These are phyloP conservation scores for Theristicus caerulescens DNA, from an alignment of 2,113 vertebrate species.

Conservation along the genomic window DNA sequence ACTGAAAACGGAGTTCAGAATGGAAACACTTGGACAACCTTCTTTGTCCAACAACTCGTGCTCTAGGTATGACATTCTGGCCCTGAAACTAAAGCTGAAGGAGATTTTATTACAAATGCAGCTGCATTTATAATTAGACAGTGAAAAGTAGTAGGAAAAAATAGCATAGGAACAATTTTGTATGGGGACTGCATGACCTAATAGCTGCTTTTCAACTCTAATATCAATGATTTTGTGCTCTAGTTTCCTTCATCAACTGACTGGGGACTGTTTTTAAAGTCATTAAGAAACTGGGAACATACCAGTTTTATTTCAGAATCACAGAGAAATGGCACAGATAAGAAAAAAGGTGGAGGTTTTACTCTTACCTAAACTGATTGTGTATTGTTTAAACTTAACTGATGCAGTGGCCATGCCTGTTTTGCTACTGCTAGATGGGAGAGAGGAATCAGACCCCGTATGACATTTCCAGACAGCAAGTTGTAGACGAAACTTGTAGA, in stretches of 20 bases:
- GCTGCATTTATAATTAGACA: slow-evolving; percentile 56
- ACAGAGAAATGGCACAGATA: neutral
- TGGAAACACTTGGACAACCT: neutral
- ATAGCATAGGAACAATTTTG: slow-evolving; percentile 38
- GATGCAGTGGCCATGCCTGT: neutral
- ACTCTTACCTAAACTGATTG: neutral
- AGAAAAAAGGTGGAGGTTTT: neutral
- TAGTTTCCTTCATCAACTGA: slow-evolving; percentile 7
- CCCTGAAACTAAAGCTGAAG: slow-evolving; percentile 19
- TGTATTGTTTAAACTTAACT: neutral
- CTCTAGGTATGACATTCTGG: slow-evolving; percentile 1
- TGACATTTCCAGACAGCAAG: slow-evolving; percentile 51
- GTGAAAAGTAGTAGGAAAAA: slow-evolving; percentile 46
- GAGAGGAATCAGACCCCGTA: neutral
- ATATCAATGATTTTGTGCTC: slow-evolving; percentile 16
- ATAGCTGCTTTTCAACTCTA: slow-evolving; percentile 28
- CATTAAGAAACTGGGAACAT: neutral
- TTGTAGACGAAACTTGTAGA: neutral
- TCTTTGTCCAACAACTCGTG: neutral
- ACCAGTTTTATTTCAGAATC: neutral
- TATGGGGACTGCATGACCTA: slow-evolving; percentile 5
- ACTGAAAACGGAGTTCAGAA: neutral
- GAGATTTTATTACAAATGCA: slow-evolving; percentile 47
- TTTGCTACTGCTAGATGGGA: neutral
- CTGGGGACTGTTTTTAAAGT: slow-evolving; percentile 21